These are phyloP conservation scores for Stomatorhinus ivindoensis DNA, from an alignment of 2,113 vertebrate genomes.

Conservation along the genomic window DNA sequence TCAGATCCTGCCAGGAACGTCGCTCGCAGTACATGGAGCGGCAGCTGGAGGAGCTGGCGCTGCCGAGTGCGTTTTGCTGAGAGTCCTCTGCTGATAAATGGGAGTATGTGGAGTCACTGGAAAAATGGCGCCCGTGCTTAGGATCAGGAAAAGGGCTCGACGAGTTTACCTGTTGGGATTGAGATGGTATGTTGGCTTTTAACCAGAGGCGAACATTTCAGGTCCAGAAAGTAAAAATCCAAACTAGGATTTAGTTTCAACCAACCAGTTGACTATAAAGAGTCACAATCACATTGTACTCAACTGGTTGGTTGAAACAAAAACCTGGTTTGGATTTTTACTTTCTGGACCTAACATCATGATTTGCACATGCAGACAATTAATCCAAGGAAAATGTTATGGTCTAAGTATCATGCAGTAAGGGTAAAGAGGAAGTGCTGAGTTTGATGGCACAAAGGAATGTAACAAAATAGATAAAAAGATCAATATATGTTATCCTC, in stretches of 20 bases:
- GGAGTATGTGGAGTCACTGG: conserved; percentile 78
- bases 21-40: conserved; percentile 69
- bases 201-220: no score
- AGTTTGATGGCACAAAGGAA: neutral
- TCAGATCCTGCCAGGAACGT: conserved; percentile 78
- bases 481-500: neutral
- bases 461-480: neutral
- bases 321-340: no score
- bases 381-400: neutral
- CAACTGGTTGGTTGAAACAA: no score
- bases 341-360: neutral
- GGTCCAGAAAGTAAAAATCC: no score
- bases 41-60: conserved; percentile 61
- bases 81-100: conserved; percentile 72
- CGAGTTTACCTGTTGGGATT: conserved; percentile 71
- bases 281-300: no score
- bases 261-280: no score
- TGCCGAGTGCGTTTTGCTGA: conserved; percentile 47
- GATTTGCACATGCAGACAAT: neutral
- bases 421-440: neutral
- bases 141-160: conserved; percentile 78
- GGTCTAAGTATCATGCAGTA: neutral
- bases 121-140: conserved; percentile 70
- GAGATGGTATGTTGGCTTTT: conserved; percentile 33
- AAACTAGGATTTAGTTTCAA: no score